A percentile compares a stretch with the other conserved stretches of the same genome.
These are phyloP conservation scores for Holothuria scabra DNA, from an alignment of 53 echinoderm and acorn worm species.

Conservation along the genomic window DNA sequence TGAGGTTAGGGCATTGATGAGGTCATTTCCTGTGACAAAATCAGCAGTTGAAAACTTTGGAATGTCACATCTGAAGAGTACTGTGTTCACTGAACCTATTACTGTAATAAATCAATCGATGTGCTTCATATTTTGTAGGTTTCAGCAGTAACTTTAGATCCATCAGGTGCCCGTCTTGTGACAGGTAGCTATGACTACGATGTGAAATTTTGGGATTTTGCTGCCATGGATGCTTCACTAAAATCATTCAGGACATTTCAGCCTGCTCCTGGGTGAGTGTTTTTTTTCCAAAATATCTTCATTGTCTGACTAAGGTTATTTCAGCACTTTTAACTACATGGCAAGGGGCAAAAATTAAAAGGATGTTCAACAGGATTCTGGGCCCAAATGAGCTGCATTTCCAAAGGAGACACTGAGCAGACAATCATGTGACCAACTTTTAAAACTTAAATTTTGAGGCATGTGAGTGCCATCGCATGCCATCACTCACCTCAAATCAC, in stretches of 20 bases:
- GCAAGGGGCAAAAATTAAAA: no score
- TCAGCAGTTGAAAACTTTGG: background rate
- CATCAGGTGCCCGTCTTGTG: constrained; percentile 88
- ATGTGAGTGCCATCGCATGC: no score
- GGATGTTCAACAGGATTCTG: no score
- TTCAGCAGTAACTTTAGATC: constrained; percentile 91
- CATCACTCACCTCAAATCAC: no score
- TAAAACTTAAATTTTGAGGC: no score
- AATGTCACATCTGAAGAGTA: no score
- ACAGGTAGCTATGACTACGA: constrained; percentile 92
- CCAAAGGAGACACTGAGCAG: no score
- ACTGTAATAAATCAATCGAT: no score
- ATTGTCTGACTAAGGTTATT: background rate
- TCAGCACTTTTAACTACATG: background rate
- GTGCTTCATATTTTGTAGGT: constrained; percentile 51
- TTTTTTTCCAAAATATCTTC: no score
- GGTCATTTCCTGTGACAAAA: background rate
- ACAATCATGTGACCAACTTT: no score
- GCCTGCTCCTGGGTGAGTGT: constrained; percentile 83
- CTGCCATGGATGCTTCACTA: constrained; percentile 92
- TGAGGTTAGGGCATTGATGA: background rate
- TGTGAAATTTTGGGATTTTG: constrained; percentile 98
- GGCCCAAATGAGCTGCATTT: no score
- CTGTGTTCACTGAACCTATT: no score
- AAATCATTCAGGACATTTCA: constrained; percentile 91